Evolutionary conservation across 1,140 invertebrate genomes (phyloP), one percentile per base, ranked within the genome.

Genomic region (Megalonaias nervosa): DNA sequence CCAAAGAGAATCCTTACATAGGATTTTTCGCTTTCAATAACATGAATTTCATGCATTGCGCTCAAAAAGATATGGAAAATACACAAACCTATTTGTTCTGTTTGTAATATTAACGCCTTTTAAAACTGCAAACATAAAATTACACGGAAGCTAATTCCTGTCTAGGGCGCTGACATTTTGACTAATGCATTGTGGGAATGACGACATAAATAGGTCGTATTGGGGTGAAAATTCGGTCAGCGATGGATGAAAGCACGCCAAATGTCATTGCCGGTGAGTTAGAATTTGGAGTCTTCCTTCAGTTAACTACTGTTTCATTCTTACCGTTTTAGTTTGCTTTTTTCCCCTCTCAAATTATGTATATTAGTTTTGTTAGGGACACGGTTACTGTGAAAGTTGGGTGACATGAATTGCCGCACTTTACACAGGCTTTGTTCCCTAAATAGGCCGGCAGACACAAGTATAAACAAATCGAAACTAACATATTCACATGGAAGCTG

Each of bases 111-210:
- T 6, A 48, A 48, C 11, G 38, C 38, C 6, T 48, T 48, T 48
- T 48, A 48, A 48, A 48, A 48, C 38, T 48, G 6, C 0, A 48
- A 6, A 48, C 38, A 48, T 48, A 48, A 48, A 48, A 48, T 48
- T 5, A 48, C 11, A 66, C 66, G 67, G 67, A 75, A 75, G 67
- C 61, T 64, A 31, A 74, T 62, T 71, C 62, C 59, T 74, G 38
- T 48, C 6, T 48, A 48, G 79, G 82, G 77, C 76, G 82, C 82
- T 74, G 82, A 81, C 82, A 83, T 83, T 62, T 83, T 83, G 60
- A 65, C n/a, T 76, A 67, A 59, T 66, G 69, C 61, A 71, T 67
- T 56, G 21, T 78, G 76, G 76, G 71, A 73, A 62, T 78, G 76
- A 78, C 76, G 76, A 73, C 76, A 74, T 62, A 15, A 68, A 23